These are phyloP conservation scores for Pygoscelis adeliae DNA, from an alignment of 2,113 vertebrate genomes.

Conservation along the genomic window DNA sequence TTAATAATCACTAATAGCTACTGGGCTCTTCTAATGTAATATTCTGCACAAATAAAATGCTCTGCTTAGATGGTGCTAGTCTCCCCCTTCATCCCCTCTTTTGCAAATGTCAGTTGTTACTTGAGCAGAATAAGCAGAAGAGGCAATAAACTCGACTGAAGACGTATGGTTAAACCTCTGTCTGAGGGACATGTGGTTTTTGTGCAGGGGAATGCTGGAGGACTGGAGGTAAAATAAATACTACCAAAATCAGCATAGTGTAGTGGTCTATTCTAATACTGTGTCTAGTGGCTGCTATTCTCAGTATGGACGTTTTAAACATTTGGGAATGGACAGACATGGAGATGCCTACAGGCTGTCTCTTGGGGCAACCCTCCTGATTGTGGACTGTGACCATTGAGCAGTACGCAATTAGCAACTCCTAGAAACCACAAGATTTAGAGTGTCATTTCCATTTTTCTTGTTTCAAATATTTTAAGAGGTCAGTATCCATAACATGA, in stretches of 20 bases:
- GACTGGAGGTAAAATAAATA: neutral
- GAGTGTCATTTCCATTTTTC: neutral
- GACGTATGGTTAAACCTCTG: neutral
- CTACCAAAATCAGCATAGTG: neutral
- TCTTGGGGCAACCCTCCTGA: neutral
- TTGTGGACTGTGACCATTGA: neutral
- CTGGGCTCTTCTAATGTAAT: neutral
- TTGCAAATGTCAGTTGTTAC: neutral
- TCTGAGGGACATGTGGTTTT: rapidly evolving
- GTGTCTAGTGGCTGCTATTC: neutral
- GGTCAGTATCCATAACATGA: neutral
- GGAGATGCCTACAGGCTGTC: neutral
- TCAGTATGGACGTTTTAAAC: neutral
- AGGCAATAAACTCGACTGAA: neutral
- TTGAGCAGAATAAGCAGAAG: neutral
- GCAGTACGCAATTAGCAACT: neutral
- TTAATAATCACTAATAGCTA: constrained; percentile 50
- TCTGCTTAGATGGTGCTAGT: neutral
- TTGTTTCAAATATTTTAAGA: neutral
- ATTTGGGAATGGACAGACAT: neutral
- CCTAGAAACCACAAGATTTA: neutral
- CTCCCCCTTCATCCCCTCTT: neutral
- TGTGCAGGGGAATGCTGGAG: neutral
- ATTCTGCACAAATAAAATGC: neutral
- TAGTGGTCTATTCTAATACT: neutral